phyloP scores from a whole-genome alignment of 1,140 invertebrate genomes.

The Mizuhopecten yessoensis region DNA sequence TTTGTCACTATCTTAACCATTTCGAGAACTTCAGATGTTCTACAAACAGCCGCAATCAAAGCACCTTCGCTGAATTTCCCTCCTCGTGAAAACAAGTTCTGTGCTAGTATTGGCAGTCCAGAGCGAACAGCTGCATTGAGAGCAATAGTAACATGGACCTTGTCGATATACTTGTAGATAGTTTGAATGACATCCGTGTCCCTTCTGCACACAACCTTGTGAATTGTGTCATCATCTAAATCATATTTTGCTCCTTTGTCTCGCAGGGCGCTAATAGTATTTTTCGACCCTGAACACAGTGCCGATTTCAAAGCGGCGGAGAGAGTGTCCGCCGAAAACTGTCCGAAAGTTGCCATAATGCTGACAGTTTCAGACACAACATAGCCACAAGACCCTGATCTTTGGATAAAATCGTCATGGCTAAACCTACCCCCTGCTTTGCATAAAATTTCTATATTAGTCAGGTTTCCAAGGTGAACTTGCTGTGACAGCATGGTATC shows the following conservation, averaged over 20 bases:
- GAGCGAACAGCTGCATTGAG: background rate
- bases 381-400: background rate
- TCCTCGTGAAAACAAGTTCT: background rate
- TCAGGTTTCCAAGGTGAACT: background rate
- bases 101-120: background rate
- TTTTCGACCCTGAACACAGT: background rate
- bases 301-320: background rate
- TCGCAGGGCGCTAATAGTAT: background rate
- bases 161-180: background rate
- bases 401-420: background rate
- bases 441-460: background rate
- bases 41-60: conserved; percentile 24
- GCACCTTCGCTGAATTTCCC: background rate
- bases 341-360: background rate
- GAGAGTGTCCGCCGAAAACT: background rate
- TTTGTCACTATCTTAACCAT: background rate
- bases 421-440: background rate
- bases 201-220: background rate
- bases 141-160: background rate
- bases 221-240: background rate
- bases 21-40: conserved; percentile 2
- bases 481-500: background rate
- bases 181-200: background rate
- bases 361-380: background rate
- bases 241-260: background rate